Base-by-base conservation (phyloP, 64 coral and sea anemone genomes). In the Stylophora pistillata region DNA sequence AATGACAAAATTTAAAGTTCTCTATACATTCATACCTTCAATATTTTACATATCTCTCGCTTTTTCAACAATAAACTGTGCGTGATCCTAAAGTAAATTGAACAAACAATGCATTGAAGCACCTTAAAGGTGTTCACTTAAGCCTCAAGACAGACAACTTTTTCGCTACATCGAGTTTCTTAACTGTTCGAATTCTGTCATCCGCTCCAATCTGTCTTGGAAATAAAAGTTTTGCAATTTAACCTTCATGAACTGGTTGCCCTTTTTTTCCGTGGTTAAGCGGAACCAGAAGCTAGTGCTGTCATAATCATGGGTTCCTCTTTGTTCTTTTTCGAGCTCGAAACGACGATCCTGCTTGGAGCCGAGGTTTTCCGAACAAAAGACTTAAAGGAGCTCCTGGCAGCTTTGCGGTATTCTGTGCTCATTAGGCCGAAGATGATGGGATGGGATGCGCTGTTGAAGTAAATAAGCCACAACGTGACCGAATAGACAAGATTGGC, bases 401-500 rank as follows among this genome's bases (percentile, higher is more conserved):
- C 54, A 3, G 95, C 95, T 16, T 54, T 93, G 11, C 95, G 86
- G 69, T 96, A 96, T 30, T 96, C 68, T 17, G 79, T 93, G 3
- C 95, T 91, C 55, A 86, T 88, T 15, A 96, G 37, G 0, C 95
- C 86, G 56, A 93, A 96, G 37, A 96, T 93, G 10, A 96, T 54
- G 11, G 95, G 95, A 79, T 96, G 95, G 23, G 81, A 93, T 5
- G 69, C 82, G 6, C 89, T 89, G 16, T 80, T 96, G 52, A 90
- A 90, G 53, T 87, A 96, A 13, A 77, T 13, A 30, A 96, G 53
- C 94, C 91, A 96, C 52, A 77, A 11, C 5, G 25, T 70, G 5
- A 93, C 58, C 10, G 82, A 59, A 29, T 52, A 81, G 9, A 53
- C 25, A 10, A 92, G 64, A 71, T 96, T 96, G 15, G 68, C 12